phyloP scores from a whole-genome alignment of 2,888 invertebrate species.

The Lasioglossum oenotherae region DNA sequence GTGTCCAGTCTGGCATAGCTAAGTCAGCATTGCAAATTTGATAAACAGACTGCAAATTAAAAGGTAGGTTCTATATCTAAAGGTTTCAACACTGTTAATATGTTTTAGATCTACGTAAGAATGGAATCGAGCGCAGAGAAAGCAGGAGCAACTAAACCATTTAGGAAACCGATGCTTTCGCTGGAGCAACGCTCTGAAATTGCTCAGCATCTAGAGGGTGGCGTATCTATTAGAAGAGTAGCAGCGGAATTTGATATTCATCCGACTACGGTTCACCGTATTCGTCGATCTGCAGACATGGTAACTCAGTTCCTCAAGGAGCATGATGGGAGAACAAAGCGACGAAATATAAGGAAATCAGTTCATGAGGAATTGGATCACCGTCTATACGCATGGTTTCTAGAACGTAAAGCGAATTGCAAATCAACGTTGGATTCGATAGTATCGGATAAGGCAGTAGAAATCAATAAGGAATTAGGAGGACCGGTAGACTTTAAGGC shows the following conservation, averaged over 20 bases:
- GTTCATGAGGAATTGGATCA: background rate
- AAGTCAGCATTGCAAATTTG: background rate
- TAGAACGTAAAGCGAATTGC: background rate
- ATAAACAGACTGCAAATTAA: background rate
- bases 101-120: background rate
- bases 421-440: background rate
- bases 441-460: background rate
- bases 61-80: background rate
- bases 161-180: background rate
- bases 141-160: background rate
- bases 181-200: constrained; percentile 4
- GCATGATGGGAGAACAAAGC: background rate
- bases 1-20: background rate
- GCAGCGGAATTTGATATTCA: background rate
- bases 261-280: background rate
- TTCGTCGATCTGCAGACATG: background rate
- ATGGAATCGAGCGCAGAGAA: background rate
- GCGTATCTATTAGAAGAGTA: background rate
- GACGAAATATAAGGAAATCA: background rate
- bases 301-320: constrained; percentile 7
- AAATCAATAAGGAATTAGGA: background rate
- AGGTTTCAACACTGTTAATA: background rate
- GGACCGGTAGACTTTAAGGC: background rate
- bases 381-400: background rate
- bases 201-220: background rate